Conservation (phyloP, 2,888 invertebrate species). For the Scaeva pyrastri region DNA sequence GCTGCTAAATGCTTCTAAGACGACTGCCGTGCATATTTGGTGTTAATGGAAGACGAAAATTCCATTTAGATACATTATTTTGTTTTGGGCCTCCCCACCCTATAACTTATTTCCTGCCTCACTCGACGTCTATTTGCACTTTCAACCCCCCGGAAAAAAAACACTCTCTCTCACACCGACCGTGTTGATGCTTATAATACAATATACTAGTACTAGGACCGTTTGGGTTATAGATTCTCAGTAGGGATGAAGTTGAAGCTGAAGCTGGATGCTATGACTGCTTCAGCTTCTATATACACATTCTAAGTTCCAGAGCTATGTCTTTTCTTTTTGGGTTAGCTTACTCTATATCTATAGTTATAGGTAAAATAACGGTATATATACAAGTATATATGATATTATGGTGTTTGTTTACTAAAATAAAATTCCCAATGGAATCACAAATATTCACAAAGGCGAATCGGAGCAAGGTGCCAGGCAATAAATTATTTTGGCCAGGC, state of each 20-base stretch:
- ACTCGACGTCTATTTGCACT: slow-evolving; percentile 67
- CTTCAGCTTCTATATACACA: not conserved
- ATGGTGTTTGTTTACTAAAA: slow-evolving; percentile 72
- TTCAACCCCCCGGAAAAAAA: slow-evolving; percentile 58
- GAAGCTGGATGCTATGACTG: too few species aligned
- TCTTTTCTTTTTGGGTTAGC: not conserved
- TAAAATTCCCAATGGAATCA: slow-evolving; percentile 75
- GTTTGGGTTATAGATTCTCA: slow-evolving; percentile 11
- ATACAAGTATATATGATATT: too few species aligned
- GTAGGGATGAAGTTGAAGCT: not conserved
- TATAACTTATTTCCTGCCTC: not conserved
- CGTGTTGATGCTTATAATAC: slow-evolving; percentile 1
- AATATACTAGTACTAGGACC: not conserved
- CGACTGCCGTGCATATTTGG: slow-evolving; percentile 66
- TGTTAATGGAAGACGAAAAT: slow-evolving; percentile 75
- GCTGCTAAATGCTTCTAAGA: slow-evolving; percentile 53
- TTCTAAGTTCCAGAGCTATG: not conserved
- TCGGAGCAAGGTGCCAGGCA: slow-evolving; percentile 77
- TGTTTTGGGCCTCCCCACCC: slow-evolving; percentile 36
- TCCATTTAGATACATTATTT: slow-evolving; percentile 74
- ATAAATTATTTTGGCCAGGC: slow-evolving; percentile 77
- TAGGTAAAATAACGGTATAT: too few species aligned
- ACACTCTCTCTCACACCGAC: not conserved
- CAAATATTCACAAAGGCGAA: slow-evolving; percentile 76
- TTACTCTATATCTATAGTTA: not conserved